Percentiles rank a stretch among this genome's conserved stretches.
Evolutionary conservation across 1,140 invertebrate genomes (phyloP).

Genomic region (Drosophila micromelanica): DNA sequence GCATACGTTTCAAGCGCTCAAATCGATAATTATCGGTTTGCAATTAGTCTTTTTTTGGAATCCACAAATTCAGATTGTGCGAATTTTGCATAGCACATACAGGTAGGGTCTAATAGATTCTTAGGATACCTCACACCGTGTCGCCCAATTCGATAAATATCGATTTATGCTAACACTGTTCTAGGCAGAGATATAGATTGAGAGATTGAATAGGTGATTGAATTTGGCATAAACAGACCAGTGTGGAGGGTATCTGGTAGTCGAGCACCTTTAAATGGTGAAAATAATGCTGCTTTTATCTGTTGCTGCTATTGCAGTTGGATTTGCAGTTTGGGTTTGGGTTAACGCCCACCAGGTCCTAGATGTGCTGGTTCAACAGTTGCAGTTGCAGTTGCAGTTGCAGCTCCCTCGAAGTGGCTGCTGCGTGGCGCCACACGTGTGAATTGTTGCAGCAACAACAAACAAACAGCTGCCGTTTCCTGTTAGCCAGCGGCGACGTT

Average conservation of each 20-base stretch:
- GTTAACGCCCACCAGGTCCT: slow-evolving; percentile 24
- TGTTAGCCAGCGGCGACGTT: slow-evolving; percentile 35
- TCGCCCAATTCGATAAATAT: background rate
- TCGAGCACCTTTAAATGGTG: background rate
- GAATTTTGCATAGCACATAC: too few relatives aligned
- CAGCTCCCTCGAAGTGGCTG: background rate
- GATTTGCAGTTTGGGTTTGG: slow-evolving; percentile 26
- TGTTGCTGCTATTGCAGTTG: slow-evolving; percentile 12
- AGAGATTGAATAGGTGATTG: too few relatives aligned
- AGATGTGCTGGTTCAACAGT: background rate
- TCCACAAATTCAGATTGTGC: too few relatives aligned
- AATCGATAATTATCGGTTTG: background rate
- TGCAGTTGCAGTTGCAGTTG: too few relatives aligned
- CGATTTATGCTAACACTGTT: background rate
- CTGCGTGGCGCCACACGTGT: slow-evolving; percentile 37
- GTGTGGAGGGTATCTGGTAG: background rate
- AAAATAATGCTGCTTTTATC: background rate
- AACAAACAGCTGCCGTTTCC: slow-evolving; percentile 20
- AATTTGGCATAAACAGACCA: background rate
- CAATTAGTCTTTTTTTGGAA: too few relatives aligned
- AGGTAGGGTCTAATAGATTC: background rate
- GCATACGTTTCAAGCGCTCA: too few relatives aligned
- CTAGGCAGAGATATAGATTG: too few relatives aligned
- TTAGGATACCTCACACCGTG: background rate
- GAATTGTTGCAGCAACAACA: slow-evolving; percentile 5